Conservation (phyloP, 2,888 invertebrate species). For the Cephus spinipes region DNA sequence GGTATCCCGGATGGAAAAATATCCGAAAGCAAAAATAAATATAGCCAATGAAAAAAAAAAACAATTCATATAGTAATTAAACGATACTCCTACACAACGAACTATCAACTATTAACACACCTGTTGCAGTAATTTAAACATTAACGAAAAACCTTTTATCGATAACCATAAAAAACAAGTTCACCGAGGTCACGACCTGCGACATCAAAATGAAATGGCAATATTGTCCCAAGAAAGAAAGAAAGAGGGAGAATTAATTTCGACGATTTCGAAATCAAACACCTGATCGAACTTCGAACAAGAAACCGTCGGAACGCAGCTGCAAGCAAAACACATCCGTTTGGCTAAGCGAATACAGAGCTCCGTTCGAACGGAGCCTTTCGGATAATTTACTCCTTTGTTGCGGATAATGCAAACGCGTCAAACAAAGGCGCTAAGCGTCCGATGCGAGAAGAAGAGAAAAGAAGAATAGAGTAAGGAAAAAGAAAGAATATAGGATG, state of each 20-base stretch:
- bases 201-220: not conserved
- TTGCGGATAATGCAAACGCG: not conserved
- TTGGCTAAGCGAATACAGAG: not conserved
- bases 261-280: not conserved
- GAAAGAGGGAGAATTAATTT: not conserved
- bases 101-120: no score
- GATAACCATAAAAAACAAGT: no score
- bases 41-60: not conserved
- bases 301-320: not conserved
- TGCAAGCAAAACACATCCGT: not conserved
- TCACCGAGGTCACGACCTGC: no score
- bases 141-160: not conserved
- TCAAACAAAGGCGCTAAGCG: not conserved
- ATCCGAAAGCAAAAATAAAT: not conserved
- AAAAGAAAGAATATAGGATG: not conserved
- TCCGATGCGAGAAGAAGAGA: not conserved
- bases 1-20: not conserved
- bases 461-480: not conserved
- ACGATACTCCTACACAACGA: no score
- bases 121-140: not conserved
- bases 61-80: not conserved
- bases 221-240: not conserved
- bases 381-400: not conserved
- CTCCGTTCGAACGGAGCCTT: not conserved
- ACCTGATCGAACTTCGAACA: not conserved